phyloP scores from a whole-genome alignment of 2,113 vertebrate species.

The Peromyscus polionotus region DNA sequence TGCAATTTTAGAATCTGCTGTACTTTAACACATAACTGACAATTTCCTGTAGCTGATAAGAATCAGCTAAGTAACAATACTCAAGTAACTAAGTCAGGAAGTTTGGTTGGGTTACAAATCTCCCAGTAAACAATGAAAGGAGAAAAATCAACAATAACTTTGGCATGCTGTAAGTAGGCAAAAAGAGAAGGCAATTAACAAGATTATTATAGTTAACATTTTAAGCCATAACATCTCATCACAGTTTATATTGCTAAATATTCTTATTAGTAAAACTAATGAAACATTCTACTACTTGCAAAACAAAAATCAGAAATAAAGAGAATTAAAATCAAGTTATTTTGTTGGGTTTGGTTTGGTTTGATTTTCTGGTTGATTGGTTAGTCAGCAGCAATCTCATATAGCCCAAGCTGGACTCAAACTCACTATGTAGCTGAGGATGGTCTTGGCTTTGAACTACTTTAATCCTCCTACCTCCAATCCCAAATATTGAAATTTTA shows the following conservation, averaged over 20 bases:
- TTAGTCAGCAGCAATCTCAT: background rate
- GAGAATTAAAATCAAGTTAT: background rate
- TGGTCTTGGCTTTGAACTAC: background rate
- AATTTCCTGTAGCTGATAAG: constrained; percentile 83
- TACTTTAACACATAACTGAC: constrained; percentile 74
- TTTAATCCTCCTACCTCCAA: background rate
- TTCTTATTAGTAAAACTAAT: background rate
- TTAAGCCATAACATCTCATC: background rate
- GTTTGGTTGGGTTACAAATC: constrained; percentile 71
- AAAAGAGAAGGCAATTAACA: constrained; percentile 49
- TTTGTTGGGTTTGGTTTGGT: background rate
- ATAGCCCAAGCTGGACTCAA: background rate
- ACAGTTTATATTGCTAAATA: constrained; percentile 54
- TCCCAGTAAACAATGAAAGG: constrained; percentile 74
- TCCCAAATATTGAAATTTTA: background rate
- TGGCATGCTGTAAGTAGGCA: constrained; percentile 28
- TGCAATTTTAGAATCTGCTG: constrained; percentile 58
- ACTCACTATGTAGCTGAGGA: background rate
- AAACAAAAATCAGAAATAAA: constrained; percentile 59
- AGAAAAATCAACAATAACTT: constrained; percentile 54
- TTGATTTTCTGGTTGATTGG: background rate
- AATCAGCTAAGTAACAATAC: constrained; percentile 80
- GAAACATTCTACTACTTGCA: background rate
- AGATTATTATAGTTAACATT: constrained; percentile 5
- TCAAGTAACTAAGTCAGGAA: constrained; percentile 81